Conservation (phyloP, 2,888 invertebrate species). For the Drosophila anomalata region DNA sequence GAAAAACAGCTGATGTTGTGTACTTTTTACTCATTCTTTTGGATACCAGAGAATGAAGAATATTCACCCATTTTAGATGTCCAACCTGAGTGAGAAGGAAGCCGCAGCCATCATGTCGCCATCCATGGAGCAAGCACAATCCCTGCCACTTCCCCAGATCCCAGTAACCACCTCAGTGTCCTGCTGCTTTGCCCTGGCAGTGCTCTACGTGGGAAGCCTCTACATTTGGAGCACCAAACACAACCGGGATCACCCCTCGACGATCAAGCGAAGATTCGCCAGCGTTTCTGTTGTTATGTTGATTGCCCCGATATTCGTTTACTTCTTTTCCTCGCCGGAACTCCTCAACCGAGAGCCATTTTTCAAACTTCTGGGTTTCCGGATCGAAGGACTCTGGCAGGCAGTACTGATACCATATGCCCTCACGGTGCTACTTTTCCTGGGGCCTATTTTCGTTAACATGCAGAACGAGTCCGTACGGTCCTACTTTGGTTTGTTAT, state of each 20-base stretch:
- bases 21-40: conserved; percentile 5
- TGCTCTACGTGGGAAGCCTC: conserved; percentile 93
- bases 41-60: conserved; percentile 27
- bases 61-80: conserved; percentile 27
- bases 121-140: not conserved
- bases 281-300: conserved; percentile 93
- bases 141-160: conserved; percentile 63
- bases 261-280: conserved; percentile 93
- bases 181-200: conserved; percentile 90
- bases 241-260: conserved; percentile 93
- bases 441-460: conserved; percentile 93
- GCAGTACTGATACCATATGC: conserved; percentile 90
- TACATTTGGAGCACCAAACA: conserved; percentile 93
- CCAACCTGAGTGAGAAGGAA: conserved; percentile 45
- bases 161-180: conserved; percentile 87
- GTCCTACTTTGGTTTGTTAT: conserved; percentile 87
- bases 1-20: conserved; percentile 51
- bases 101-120: conserved; percentile 23
- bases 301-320: conserved; percentile 91
- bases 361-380: conserved; percentile 90
- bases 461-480: conserved; percentile 88
- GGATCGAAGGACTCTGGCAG: conserved; percentile 89
- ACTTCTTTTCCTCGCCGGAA: conserved; percentile 88
- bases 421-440: conserved; percentile 91
- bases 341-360: conserved; percentile 87